Conservation (phyloP, 2,888 invertebrate species). For the Pteria penguin region DNA sequence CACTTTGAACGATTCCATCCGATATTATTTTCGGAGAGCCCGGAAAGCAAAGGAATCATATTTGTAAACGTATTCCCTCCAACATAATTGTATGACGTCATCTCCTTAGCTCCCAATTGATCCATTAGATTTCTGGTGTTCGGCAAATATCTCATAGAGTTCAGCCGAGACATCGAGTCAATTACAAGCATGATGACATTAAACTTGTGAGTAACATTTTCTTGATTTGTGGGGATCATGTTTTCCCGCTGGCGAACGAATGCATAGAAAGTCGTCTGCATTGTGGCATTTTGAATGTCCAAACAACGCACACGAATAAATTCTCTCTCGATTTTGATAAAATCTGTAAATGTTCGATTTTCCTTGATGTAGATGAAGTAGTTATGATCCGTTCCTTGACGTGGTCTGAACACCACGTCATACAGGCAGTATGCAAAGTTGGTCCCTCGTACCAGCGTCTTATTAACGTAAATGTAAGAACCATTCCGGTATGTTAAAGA, state of each 20-base stretch:
- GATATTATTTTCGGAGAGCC: conserved; percentile 78
- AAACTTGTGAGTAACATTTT: conserved; percentile 75
- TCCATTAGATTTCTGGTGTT: conserved; percentile 83
- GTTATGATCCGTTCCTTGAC: conserved; percentile 41
- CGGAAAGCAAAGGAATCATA: conserved; percentile 89
- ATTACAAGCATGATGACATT: conserved; percentile 91
- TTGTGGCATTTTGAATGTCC: conserved; percentile 56
- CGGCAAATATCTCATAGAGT: conserved; percentile 91
- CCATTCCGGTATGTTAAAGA: conserved; percentile 69
- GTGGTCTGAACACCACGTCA: conserved; percentile 56
- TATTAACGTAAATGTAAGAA: conserved; percentile 44
- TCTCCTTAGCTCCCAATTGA: conserved; percentile 86
- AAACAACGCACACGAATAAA: conserved; percentile 73
- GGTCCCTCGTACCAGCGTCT: conserved; percentile 51
- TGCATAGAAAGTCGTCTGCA: conserved; percentile 74
- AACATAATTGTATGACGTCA: conserved; percentile 94
- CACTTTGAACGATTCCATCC: conserved; percentile 79
- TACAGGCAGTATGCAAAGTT: conserved; percentile 72
- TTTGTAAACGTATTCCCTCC: conserved; percentile 97
- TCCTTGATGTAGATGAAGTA: conserved; percentile 48
- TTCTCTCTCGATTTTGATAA: conserved; percentile 59
- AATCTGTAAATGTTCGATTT: conserved; percentile 45
- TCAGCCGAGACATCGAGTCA: conserved; percentile 91
- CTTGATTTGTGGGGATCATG: conserved; percentile 39
- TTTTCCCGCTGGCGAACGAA: conserved; percentile 63